Conservation (phyloP, 2,113 vertebrate genomes). For the Colistium nudipinnis region DNA sequence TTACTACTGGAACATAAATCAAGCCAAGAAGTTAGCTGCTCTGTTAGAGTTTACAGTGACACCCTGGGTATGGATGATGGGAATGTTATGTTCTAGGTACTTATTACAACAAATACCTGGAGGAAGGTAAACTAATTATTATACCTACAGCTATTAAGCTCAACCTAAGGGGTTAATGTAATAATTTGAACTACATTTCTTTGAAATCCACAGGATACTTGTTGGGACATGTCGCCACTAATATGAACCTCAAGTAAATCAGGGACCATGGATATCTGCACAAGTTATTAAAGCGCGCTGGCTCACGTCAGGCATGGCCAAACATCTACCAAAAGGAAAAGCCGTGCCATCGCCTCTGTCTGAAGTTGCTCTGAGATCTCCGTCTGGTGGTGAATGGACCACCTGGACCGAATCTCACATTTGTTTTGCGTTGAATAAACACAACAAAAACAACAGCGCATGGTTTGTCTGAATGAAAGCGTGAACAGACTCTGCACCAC, state of each 20-base stretch:
- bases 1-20: too few species aligned
- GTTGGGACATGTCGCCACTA: background rate
- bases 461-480: constrained; percentile 54
- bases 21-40: too few species aligned
- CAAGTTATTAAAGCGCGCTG: background rate
- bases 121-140: too few species aligned
- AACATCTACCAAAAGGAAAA: background rate
- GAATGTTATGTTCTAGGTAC: too few species aligned
- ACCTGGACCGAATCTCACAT: background rate
- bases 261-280: background rate
- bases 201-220: background rate
- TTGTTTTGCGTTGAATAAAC: constrained; percentile 50
- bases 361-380: background rate
- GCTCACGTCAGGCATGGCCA: background rate
- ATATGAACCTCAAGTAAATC: too few species aligned
- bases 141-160: background rate
- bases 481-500: constrained; percentile 51
- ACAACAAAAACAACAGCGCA: constrained; percentile 55
- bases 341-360: background rate
- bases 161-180: background rate
- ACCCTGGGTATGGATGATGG: too few species aligned
- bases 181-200: background rate
- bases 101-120: too few species aligned
- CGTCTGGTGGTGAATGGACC: background rate
- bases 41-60: background rate